phyloP scores from a whole-genome alignment of 1,140 invertebrate species.

The Drosophila albomicans region DNA sequence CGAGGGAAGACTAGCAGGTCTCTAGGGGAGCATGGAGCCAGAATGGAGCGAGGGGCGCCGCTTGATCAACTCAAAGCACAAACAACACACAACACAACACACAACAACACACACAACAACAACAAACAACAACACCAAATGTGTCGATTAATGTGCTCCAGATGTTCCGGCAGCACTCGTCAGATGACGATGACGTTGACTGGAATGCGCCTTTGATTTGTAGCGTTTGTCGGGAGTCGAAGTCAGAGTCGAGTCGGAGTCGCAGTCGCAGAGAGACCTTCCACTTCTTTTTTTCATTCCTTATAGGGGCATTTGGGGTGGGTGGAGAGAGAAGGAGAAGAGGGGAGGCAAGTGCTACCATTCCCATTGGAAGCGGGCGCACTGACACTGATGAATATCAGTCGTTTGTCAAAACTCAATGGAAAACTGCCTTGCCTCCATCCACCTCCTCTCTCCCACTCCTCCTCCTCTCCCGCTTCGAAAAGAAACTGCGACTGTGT shows the following conservation, averaged over 20 bases:
- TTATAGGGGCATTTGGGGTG: constrained; percentile 38
- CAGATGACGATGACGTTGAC: constrained; percentile 45
- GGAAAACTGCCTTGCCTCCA: constrained; percentile 64
- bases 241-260: constrained; percentile 18
- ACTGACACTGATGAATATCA: constrained; percentile 82
- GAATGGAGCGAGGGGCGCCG: constrained; percentile 16
- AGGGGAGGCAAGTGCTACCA: background rate
- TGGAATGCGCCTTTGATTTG: constrained; percentile 81
- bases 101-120: background rate
- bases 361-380: constrained; percentile 26
- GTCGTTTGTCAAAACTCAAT: constrained; percentile 82
- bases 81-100: constrained; percentile 12
- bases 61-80: constrained; percentile 66
- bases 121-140: constrained; percentile 41
- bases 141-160: constrained; percentile 82
- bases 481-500: constrained; percentile 25
- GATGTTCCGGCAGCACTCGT: constrained; percentile 66
- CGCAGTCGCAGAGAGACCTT: constrained; percentile 4
- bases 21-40: background rate
- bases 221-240: constrained; percentile 51
- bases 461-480: background rate
- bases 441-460: background rate
- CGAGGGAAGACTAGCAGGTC: background rate
- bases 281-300: constrained; percentile 20
- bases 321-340: background rate